Conservation (phyloP, 1,140 invertebrate genomes). For the Cydia strobilella region DNA sequence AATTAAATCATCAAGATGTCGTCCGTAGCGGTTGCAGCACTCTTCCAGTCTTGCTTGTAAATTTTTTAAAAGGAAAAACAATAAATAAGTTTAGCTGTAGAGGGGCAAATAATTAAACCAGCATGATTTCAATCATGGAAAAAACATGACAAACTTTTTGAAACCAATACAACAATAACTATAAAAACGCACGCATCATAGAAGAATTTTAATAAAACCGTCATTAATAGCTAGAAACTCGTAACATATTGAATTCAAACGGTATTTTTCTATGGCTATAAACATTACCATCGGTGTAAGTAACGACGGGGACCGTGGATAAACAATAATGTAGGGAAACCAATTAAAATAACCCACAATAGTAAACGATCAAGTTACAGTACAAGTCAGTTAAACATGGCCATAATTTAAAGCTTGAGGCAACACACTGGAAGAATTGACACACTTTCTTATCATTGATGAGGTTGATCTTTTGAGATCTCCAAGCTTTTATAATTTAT, state of each 20-base stretch:
- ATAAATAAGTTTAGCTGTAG: too few species aligned
- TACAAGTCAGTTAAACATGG: not conserved
- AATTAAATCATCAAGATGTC: too few species aligned
- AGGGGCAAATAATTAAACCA: too few species aligned
- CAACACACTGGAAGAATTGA: too few species aligned
- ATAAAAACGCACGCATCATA: not conserved
- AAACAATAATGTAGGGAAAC: not conserved
- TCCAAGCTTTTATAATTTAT: too few species aligned
- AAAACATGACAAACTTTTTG: not conserved
- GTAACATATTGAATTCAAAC: not conserved
- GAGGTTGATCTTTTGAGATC: too few species aligned
- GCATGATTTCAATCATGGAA: too few species aligned
- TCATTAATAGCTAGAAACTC: not conserved
- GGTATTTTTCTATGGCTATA: constrained; percentile 8
- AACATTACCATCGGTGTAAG: not conserved
- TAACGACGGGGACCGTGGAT: constrained; percentile 1
- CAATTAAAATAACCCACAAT: constrained; percentile 17
- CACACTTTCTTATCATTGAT: too few species aligned
- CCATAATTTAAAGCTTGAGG: not conserved
- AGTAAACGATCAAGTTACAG: constrained; percentile 11
- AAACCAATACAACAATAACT: not conserved
- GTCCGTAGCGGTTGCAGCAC: too few species aligned
- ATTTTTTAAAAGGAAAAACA: too few species aligned
- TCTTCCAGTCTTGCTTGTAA: too few species aligned
- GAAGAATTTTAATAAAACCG: not conserved